Evolutionary conservation across 2,113 vertebrate genomes (phyloP).

Genomic region (Bujurquina vittata): DNA sequence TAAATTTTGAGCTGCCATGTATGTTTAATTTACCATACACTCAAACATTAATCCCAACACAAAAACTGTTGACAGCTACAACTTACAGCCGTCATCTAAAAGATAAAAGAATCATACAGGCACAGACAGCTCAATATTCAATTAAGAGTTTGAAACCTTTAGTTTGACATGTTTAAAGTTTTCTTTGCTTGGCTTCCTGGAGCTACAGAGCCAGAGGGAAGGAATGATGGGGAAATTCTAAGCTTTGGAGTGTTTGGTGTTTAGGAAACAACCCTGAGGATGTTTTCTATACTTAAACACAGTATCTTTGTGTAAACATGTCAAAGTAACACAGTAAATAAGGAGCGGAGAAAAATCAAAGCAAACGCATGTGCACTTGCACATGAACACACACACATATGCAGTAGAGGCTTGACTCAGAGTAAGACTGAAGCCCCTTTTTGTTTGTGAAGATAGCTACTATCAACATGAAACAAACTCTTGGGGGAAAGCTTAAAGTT

Average conservation of each 20-base stretch:
- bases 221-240: conserved; percentile 16
- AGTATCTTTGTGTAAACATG: conserved; percentile 23
- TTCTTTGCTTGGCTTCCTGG: conserved; percentile 27
- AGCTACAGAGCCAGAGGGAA: conserved; percentile 42
- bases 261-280: conserved; percentile 53
- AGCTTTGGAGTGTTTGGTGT: conserved; percentile 39
- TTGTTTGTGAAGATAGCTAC: not conserved
- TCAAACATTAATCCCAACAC: not conserved
- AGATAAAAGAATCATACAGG: conserved; percentile 2
- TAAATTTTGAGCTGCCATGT: not conserved
- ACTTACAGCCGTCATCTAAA: conserved; percentile 3
- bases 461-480: not conserved
- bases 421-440: not conserved
- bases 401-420: not conserved
- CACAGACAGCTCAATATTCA: conserved; percentile 11
- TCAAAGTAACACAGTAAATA: conserved; percentile 4
- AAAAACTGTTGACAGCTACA: conserved; percentile 14
- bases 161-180: conserved; percentile 44
- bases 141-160: conserved; percentile 44
- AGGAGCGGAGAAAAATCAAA: conserved; percentile 10
- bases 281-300: conserved; percentile 59
- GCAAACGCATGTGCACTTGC: not conserved
- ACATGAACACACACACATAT: not conserved
- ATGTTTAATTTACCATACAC: not conserved
- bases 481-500: not conserved